Base-by-base conservation (phyloP, 2,797 vertebrate genomes). In the Sylvia borin region DNA sequence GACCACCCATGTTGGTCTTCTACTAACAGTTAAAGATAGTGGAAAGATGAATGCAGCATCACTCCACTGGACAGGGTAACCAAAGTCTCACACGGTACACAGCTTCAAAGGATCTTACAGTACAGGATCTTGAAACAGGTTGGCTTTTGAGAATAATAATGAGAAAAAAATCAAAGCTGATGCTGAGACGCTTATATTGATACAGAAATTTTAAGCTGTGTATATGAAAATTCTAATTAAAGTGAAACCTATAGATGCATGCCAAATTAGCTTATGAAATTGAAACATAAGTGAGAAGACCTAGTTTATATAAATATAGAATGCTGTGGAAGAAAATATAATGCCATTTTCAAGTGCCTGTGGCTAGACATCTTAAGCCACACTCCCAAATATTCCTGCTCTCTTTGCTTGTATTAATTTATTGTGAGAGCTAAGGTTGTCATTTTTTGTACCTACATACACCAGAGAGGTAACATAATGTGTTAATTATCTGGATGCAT, bases 401-500 rank as follows among this genome's bases (percentile, higher is more conserved):
- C 7, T 65, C 20, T 57, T 83, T 8, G 7, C 4, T 73, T 70
- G 3, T n/a, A 15, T 11, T 31, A 13, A 6, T 3, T 42, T 43
- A 31, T 22, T 13, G 26, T 7, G 43, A 78, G 17, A 43, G 2
- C 10, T 76, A 22, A 61, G 5, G 10, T 16, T 51, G 45, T 20
- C 3, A 22, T 34, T 45, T 86, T 78, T 50, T 84, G 11, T 25
- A 14, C 3, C 1, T 40, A 36, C 0, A 0, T 57, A 17, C 18
- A 34, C 9, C 29, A 53, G 22, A 48, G 17, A 27, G 11, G 3
- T 19, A 50, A 54, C 0, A 0, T 26, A 20, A 34, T 1, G 10
- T 51, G 20, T 5, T 24, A 27, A 19, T 45, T n/a, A 45, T 51
- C 17, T 45, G 51, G 10, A 34, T 14, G 21, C 9, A 71, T 22